These are phyloP conservation scores for Dufourea novaeangliae DNA, from an alignment of 1,140 invertebrate species.

Conservation along the genomic window DNA sequence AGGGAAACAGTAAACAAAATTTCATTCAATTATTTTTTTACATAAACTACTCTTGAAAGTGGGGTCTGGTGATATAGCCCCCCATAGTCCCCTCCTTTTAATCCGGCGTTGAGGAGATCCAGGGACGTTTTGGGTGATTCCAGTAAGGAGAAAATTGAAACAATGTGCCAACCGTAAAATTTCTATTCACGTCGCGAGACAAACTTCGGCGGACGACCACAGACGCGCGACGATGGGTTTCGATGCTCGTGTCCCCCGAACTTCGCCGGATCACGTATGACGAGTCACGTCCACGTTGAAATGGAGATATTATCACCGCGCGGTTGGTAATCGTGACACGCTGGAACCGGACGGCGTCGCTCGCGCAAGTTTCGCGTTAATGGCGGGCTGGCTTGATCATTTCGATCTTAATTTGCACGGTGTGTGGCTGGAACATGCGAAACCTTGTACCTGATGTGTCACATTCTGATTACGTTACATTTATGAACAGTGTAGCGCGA, in stretches of 20 bases:
- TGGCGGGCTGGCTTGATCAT: conserved; percentile 49
- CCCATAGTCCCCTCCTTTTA: no score
- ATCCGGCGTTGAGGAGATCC: no score
- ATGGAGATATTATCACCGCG: conserved; percentile 51
- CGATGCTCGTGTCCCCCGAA: not conserved
- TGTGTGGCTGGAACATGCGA: not conserved
- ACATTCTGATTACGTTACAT: not conserved
- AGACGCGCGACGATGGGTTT: not conserved
- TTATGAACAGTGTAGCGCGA: not conserved
- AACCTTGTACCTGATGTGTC: not conserved
- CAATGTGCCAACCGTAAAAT: not conserved
- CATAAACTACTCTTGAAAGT: no score
- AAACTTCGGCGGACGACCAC: not conserved
- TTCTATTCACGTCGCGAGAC: not conserved
- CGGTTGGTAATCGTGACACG: conserved; percentile 48
- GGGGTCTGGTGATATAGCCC: no score
- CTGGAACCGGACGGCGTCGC: conserved; percentile 33
- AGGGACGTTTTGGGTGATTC: not conserved
- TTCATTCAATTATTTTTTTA: no score
- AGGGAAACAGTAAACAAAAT: no score
- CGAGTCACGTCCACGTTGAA: conserved; percentile 25
- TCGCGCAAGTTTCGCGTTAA: conserved; percentile 50
- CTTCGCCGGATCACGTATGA: conserved; percentile 11
- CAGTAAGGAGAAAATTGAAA: not conserved
- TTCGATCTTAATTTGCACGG: conserved; percentile 42